Base-by-base conservation (phyloP, 2,797 vertebrate genomes). In the Sylvia borin region DNA sequence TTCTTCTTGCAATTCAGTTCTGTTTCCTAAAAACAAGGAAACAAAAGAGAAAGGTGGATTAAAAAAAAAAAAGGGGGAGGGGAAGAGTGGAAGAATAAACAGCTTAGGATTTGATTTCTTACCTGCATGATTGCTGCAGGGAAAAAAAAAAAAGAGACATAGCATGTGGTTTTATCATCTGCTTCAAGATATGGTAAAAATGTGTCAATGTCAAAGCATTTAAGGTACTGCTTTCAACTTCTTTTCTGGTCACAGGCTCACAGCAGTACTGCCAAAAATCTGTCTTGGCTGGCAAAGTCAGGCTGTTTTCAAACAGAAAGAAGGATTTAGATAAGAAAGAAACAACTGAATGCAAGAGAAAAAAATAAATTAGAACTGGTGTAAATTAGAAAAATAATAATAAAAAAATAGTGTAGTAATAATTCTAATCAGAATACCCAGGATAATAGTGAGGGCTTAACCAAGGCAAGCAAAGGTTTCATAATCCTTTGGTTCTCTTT, bases 261-360 rank as follows among this genome's bases (percentile, higher is more conserved):
- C 18, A 87, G 51, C 5, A 85, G 22, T 70, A 43, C n/a, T 89
- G 51, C 55, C 95, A 93, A 85, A 94, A 82, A 53, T 80, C 70
- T 92, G 85, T 93, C 66, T 85, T 85, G 60, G 26, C 64, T 92
- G 54, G 43, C 36, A 87, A 87, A 93, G 24, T 66, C 60, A 82
- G 55, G 58, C 29, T 85, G 80, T 92, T 94, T 91, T 87, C 89
- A 94, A 92, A 95, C 60, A 89, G 55, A 87, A 91, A 82, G 38
- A 51, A 78, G 20, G 42, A 81, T 81, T 83, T 38, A 54, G 31
- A 57, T 16, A 45, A 31, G 32, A 92, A 93, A 78, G 38, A 68
- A 94, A 78, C 32, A 81, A 58, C 19, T 51, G 22, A 92, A 87
- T 34, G 13, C 15, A 60, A 8, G 86, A 66, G 16, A 62, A 20